phyloP scores from a whole-genome alignment of 2,797 vertebrate species.

The Silurus aristotelis region DNA sequence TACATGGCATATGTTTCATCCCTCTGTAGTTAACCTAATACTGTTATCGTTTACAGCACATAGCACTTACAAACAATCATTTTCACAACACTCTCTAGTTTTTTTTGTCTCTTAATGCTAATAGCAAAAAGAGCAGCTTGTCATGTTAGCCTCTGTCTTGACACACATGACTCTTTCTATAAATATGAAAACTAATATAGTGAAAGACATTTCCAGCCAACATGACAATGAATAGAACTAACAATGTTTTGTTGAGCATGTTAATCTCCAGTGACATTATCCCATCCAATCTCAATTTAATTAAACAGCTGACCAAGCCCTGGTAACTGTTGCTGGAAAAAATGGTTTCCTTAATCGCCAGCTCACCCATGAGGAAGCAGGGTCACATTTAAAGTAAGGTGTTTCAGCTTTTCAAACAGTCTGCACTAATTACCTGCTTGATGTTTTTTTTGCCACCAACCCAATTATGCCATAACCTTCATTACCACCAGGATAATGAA shows the following conservation, averaged over 20 bases:
- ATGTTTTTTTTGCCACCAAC: constrained; percentile 71
- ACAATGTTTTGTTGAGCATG: background rate
- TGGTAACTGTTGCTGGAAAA: constrained; percentile 35
- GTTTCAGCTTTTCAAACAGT: constrained; percentile 69
- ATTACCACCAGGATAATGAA: constrained; percentile 79
- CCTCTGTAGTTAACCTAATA: background rate
- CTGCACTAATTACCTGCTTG: constrained; percentile 48
- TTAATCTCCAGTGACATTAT: background rate
- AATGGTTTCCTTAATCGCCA: constrained; percentile 33
- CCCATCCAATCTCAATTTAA: background rate
- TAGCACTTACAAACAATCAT: background rate
- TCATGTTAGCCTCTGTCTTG: background rate
- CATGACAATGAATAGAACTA: background rate
- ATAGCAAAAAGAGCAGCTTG: background rate
- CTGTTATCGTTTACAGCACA: background rate
- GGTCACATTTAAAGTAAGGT: constrained; percentile 61
- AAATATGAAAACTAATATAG: background rate
- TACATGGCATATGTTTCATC: background rate
- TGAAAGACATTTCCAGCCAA: constrained; percentile 1
- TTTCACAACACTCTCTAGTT: background rate
- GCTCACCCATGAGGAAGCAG: constrained; percentile 49
- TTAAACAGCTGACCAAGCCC: constrained; percentile 28
- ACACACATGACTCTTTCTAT: background rate
- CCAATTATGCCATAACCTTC: constrained; percentile 79
- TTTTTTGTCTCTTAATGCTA: background rate